Evolutionary conservation across 2,797 vertebrate species (phyloP).

Genomic region (Presbytis comata): DNA sequence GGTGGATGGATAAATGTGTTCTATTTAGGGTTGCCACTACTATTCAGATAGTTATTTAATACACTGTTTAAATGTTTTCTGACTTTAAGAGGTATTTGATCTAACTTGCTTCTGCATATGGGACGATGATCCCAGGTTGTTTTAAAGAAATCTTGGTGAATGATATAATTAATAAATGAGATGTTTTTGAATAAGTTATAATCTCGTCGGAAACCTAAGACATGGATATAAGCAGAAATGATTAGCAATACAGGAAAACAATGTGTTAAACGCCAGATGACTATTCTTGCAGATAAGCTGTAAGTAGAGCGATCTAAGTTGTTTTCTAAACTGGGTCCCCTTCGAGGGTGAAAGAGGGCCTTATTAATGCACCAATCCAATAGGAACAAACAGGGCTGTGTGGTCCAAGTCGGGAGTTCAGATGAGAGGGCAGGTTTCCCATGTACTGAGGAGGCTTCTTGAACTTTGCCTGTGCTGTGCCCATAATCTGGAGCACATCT

Average conservation of each 20-base stretch:
- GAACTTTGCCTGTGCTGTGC: not conserved
- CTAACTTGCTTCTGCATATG: not conserved
- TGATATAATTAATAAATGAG: slow-evolving; percentile 11
- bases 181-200: not conserved
- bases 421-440: not conserved
- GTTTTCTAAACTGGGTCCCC: not conserved
- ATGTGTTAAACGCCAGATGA: not conserved
- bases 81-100: not conserved
- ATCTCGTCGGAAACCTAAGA: not conserved
- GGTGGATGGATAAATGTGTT: not conserved
- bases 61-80: not conserved
- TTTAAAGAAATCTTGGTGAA: not conserved
- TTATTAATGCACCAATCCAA: not conserved
- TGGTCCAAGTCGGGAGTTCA: not conserved
- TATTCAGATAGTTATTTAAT: not conserved
- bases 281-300: not conserved
- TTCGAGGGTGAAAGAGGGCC: not conserved
- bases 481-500: not conserved
- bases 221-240: not conserved
- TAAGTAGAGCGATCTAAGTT: not conserved
- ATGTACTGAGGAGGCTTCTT: not conserved
- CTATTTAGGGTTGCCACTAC: not conserved
- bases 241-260: not conserved
- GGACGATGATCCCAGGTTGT: not conserved
- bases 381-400: not conserved